Evolutionary conservation across 2,888 invertebrate species (phyloP), one percentile per base, ranked within the genome.

Genomic region (Drosophila flavopinicola): DNA sequence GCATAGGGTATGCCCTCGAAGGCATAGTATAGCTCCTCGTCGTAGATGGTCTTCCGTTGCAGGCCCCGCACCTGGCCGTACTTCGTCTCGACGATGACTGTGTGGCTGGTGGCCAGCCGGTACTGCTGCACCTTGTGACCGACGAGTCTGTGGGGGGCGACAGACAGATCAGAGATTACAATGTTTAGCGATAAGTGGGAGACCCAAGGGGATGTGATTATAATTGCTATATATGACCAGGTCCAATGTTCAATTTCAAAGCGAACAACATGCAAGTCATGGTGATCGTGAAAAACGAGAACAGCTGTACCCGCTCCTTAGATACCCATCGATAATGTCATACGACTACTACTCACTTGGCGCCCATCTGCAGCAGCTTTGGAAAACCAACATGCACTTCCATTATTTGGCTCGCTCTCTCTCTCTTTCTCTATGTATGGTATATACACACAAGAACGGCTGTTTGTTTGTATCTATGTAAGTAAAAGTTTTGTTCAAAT

Each of bases 1-100:
- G 89, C 91, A 72, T 86, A 91, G 1, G 91, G 91, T 38, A 91
- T 88, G 0, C 89, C 89, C 59, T 91, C 90, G 38, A 90, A 91
- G 5, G 89, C 87, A 17, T 71, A 88, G 44, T 88, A 91, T 1
- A 58, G 24, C 30, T 88, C 87, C 30, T 45, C 48, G 47, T 87
- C 86, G 67, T 88, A 89, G 3, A 85, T 23, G 0, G 90, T 78
- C 24, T 72, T 73, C 0, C 89, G 73, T 47, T 87, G 85, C 6
- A 87, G 61, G 0, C 90, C 90, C 2, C 72, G 80, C 0, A 91
- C 74, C 41, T 76, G 75, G 1, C 91, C 91, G 45, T 79, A 85
- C 7, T 65, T 74, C 1, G 89, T 91, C 6, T 71, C 61, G 5
- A 88, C 44, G n/a, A 85, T 51, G 9, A 70, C 39, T 3, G 80